Conservation (phyloP, 2,797 vertebrate genomes). For the Kryptopterus vitreolus region DNA sequence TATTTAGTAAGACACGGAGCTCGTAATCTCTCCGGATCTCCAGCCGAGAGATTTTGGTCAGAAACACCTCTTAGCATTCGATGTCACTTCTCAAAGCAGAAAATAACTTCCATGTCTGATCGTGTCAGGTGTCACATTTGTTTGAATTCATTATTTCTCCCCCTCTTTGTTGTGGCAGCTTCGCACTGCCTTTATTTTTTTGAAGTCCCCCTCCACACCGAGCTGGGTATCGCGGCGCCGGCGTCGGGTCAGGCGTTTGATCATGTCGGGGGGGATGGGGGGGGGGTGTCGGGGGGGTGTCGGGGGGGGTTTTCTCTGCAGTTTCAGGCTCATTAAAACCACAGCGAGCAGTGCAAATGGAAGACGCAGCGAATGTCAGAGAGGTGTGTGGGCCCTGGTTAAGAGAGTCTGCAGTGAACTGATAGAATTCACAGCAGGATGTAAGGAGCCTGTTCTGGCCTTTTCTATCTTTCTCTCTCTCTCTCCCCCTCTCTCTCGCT, state of each 20-base stretch:
- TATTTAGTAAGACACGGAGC: background rate
- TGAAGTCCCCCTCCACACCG: background rate
- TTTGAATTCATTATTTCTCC: conserved; percentile 24
- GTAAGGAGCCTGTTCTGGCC: conserved; percentile 13
- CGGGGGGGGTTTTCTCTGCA: too few relatives aligned
- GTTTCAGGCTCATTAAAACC: conserved; percentile 49
- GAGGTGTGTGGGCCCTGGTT: conserved; percentile 44
- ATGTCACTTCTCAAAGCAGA: conserved; percentile 17
- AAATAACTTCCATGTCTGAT: conserved; percentile 42
- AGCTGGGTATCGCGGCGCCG: background rate
- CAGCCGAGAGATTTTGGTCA: background rate
- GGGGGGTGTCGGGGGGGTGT: too few relatives aligned
- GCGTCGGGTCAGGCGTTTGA: conserved; percentile 43
- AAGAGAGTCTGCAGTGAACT: conserved; percentile 42
- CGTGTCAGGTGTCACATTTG: conserved; percentile 47
- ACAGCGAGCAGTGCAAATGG: conserved; percentile 33
- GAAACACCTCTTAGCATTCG: conserved; percentile 10
- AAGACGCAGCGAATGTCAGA: conserved; percentile 35
- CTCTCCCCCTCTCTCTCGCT: background rate
- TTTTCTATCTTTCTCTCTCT: too few relatives aligned
- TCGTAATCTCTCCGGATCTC: background rate
- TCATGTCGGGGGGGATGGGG: conserved; percentile 8
- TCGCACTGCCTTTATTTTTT: conserved; percentile 20
- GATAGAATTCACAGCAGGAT: conserved; percentile 46
- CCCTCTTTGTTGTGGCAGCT: background rate